phyloP scores from a whole-genome alignment of 1,140 invertebrate genomes.

The Drosophila pseudoananassae region DNA sequence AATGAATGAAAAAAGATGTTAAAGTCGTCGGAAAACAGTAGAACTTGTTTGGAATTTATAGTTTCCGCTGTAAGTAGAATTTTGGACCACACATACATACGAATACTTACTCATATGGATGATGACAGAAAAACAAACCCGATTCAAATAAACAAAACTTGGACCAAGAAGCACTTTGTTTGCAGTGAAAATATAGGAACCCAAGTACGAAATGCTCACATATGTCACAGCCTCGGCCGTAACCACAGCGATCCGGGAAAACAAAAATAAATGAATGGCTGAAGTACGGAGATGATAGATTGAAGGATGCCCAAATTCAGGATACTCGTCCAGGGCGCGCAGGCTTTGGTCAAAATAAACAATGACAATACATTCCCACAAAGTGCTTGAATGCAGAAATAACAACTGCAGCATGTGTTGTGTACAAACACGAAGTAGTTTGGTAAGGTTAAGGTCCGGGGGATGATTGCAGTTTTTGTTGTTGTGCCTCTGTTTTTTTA shows the following conservation, averaged over 20 bases:
- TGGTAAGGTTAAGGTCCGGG: slow-evolving; percentile 32
- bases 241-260: slow-evolving; percentile 44
- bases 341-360: slow-evolving; percentile 70
- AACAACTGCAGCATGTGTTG: slow-evolving; percentile 70
- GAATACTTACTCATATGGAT: background rate
- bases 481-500: slow-evolving; percentile 63
- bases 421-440: slow-evolving; percentile 48
- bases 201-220: slow-evolving; percentile 56
- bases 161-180: slow-evolving; percentile 38
- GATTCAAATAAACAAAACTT: slow-evolving; percentile 51
- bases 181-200: slow-evolving; percentile 59
- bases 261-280: slow-evolving; percentile 53
- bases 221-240: slow-evolving; percentile 41
- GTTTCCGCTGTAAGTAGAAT: slow-evolving; percentile 56
- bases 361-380: slow-evolving; percentile 72
- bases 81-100: slow-evolving; percentile 40
- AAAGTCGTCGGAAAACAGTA: slow-evolving; percentile 31
- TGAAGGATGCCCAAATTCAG: slow-evolving; percentile 18
- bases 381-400: slow-evolving; percentile 72
- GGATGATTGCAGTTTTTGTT: slow-evolving; percentile 39
- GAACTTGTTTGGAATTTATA: slow-evolving; percentile 67
- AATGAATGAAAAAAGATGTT: slow-evolving; percentile 44
- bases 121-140: slow-evolving; percentile 41
- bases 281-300: slow-evolving; percentile 23
- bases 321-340: slow-evolving; percentile 23